A percentile compares a stretch with the other conserved stretches of the same genome.
phyloP scores from a whole-genome alignment of 2,797 vertebrate genomes.

The Phalanger gymnotis region DNA sequence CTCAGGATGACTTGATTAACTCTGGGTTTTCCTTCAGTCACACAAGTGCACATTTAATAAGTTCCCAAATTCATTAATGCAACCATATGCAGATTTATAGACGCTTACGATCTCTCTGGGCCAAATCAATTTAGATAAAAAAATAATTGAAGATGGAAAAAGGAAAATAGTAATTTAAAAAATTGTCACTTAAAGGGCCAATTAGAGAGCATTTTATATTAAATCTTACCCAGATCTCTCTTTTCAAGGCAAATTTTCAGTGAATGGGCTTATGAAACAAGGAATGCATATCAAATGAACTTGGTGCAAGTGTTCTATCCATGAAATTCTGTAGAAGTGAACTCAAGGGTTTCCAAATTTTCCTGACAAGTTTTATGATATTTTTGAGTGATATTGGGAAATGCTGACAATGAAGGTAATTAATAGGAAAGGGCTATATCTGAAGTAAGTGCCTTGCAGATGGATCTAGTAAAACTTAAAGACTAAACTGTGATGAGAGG shows the following conservation, averaged over 20 bases:
- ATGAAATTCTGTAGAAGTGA: background rate
- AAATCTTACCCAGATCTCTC: background rate
- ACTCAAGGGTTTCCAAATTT: background rate
- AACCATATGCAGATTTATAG: conserved; percentile 40
- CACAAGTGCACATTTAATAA: conserved; percentile 59
- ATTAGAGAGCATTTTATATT: background rate
- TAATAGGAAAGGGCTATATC: background rate
- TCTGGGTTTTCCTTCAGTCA: conserved; percentile 50
- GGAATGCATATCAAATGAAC: background rate
- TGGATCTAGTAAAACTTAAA: background rate
- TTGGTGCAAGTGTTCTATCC: background rate
- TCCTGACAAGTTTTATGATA: background rate
- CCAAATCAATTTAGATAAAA: conserved; percentile 31
- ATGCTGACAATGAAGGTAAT: background rate
- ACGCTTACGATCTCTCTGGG: background rate
- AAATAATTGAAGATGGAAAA: conserved; percentile 53
- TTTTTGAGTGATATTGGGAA: background rate
- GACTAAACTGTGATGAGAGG: background rate
- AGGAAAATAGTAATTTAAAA: conserved; percentile 43
- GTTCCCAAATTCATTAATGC: conserved; percentile 52
- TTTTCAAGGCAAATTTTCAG: background rate
- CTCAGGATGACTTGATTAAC: conserved; percentile 67
- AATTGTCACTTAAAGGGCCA: background rate
- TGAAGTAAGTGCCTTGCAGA: background rate
- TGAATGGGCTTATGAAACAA: background rate